These are phyloP conservation scores for Cyprinodon tularosa DNA, from an alignment of 2,113 vertebrate species.

Conservation along the genomic window DNA sequence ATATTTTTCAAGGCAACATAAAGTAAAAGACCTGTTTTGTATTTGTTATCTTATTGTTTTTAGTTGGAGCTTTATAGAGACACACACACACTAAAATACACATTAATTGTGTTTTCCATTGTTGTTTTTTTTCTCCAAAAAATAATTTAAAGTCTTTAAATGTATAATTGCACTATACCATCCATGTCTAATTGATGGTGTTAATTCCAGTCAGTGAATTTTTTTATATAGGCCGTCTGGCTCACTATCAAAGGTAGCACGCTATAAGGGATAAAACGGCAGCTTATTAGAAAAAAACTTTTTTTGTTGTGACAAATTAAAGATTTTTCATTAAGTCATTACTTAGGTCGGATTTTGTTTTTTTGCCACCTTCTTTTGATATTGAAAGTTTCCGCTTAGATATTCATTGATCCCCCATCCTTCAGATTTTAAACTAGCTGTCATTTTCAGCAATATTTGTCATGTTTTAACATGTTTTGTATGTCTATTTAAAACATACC, in stretches of 20 bases:
- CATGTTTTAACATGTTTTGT: not conserved
- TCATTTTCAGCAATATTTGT: no score
- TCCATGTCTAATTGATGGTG: not conserved
- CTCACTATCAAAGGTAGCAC: not conserved
- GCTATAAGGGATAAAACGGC: not conserved
- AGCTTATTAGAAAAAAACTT: not conserved
- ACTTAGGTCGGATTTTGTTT: not conserved
- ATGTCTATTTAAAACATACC: not conserved
- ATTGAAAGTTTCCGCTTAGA: no score
- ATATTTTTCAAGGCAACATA: slow-evolving; percentile 5
- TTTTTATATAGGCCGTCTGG: not conserved
- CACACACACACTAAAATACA: no score
- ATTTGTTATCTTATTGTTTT: not conserved
- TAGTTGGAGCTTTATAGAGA: not conserved
- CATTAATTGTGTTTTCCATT: not conserved
- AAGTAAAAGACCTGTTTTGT: slow-evolving; percentile 6
- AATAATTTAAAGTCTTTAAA: not conserved
- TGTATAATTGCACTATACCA: not conserved
- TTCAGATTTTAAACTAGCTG: not conserved
- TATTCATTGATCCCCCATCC: not conserved
- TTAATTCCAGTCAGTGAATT: not conserved
- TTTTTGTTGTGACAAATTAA: not conserved
- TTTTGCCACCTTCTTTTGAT: not conserved
- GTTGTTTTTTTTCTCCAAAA: not conserved
- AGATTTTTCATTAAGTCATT: not conserved